Evolutionary conservation across 2,888 invertebrate genomes (phyloP).

Genomic region (Pseudococcus viburni): DNA sequence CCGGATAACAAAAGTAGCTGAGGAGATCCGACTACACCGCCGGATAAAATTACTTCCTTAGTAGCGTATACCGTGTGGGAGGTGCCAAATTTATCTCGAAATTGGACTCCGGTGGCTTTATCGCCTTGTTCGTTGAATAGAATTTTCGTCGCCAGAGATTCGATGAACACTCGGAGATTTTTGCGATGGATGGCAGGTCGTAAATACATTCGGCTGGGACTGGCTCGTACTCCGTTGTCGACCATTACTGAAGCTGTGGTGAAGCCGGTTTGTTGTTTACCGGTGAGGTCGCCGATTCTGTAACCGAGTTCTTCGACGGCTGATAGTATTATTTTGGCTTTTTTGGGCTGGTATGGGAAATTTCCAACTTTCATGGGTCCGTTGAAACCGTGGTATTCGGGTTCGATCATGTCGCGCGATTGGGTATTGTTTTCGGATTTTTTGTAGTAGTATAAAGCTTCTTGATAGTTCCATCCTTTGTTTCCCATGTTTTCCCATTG

Average conservation of each 20-base stretch:
- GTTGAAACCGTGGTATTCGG: constrained; percentile 71
- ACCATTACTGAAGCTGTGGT: constrained; percentile 69
- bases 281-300: constrained; percentile 71
- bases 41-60: constrained; percentile 78
- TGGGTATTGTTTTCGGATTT: constrained; percentile 72
- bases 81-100: constrained; percentile 72
- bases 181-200: constrained; percentile 70
- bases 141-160: constrained; percentile 74
- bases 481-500: constrained; percentile 76
- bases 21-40: constrained; percentile 79
- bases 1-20: constrained; percentile 81
- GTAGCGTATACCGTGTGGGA: constrained; percentile 74
- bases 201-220: constrained; percentile 75
- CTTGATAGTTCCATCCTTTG: constrained; percentile 74
- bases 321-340: constrained; percentile 71
- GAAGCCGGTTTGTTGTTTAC: constrained; percentile 69
- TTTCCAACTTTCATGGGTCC: constrained; percentile 72
- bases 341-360: constrained; percentile 71
- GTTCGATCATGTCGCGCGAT: constrained; percentile 70
- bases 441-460: constrained; percentile 71
- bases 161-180: constrained; percentile 72
- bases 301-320: constrained; percentile 72
- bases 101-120: constrained; percentile 85
- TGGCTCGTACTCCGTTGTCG: constrained; percentile 70
- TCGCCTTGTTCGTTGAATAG: constrained; percentile 73